Evolutionary conservation across 2,888 invertebrate genomes (phyloP).

Genomic region (Drosophila atripex): DNA sequence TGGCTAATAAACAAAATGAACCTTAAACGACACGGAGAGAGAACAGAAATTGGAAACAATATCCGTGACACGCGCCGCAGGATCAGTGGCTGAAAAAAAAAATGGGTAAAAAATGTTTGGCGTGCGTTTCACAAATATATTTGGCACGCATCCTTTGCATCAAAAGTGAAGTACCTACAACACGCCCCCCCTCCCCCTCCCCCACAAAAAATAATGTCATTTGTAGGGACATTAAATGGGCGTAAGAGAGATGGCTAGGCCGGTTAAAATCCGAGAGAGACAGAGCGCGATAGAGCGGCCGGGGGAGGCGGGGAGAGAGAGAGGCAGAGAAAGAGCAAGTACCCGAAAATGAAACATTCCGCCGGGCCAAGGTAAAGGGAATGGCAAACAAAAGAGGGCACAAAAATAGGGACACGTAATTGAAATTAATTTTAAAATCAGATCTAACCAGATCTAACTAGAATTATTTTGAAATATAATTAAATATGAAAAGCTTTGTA

Average conservation of each 20-base stretch:
- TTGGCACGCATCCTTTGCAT: constrained; percentile 59
- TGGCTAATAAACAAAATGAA: constrained; percentile 68
- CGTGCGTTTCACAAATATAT: constrained; percentile 53
- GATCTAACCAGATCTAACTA: too few relatives aligned
- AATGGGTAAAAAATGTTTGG: constrained; percentile 6
- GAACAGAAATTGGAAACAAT: neutral
- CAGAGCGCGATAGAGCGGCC: neutral
- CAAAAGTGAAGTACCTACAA: constrained; percentile 60
- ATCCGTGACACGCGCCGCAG: constrained; percentile 27
- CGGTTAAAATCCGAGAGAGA: neutral
- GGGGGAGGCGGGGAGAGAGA: neutral
- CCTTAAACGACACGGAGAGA: constrained; percentile 46
- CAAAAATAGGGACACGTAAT: neutral
- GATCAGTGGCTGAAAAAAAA: constrained; percentile 17
- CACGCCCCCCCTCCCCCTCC: neutral
- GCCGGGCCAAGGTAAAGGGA: constrained; percentile 2
- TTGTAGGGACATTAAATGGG: constrained; percentile 47
- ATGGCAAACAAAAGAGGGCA: neutral
- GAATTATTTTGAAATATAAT: neutral
- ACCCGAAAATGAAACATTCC: constrained; percentile 51
- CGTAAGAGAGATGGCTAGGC: neutral
- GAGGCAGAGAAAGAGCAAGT: constrained; percentile 13
- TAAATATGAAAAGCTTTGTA: neutral
- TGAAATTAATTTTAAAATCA: neutral
- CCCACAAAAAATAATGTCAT: constrained; percentile 63